phyloP scores from a whole-genome alignment of 2,113 vertebrate genomes.

The Cephalopterus ornatus region DNA sequence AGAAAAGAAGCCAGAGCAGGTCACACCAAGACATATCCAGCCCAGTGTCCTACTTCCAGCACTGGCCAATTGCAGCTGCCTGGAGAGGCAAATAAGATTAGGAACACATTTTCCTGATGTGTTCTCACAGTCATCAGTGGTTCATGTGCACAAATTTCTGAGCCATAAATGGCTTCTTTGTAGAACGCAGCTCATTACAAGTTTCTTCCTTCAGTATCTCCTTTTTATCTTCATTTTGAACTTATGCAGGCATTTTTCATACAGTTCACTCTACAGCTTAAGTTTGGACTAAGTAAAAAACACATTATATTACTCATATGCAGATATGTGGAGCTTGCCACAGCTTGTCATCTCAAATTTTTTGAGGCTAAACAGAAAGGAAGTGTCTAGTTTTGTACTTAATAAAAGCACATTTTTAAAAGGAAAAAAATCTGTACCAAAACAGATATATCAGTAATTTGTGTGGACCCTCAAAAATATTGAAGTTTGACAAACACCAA shows the following conservation, averaged over 20 bases:
- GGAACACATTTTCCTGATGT: background rate
- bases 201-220: background rate
- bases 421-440: rapidly evolving
- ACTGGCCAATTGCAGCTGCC: background rate
- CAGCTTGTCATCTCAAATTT: rapidly evolving
- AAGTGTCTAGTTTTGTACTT: background rate
- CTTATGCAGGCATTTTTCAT: background rate
- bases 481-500: background rate
- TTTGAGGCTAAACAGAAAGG: background rate
- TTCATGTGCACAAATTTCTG: background rate
- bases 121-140: background rate
- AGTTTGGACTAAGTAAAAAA: background rate
- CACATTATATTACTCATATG: background rate
- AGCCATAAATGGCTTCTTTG: background rate
- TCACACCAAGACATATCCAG: background rate
- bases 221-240: background rate
- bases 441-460: background rate
- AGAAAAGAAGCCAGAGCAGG: background rate
- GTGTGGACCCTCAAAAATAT: background rate
- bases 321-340: background rate
- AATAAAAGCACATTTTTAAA: background rate
- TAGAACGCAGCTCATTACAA: background rate
- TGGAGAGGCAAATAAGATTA: background rate
- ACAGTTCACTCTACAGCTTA: background rate
- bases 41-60: background rate